Percentiles rank a stretch among this genome's conserved stretches.
Evolutionary conservation across 2,888 invertebrate genomes (phyloP).

Genomic region (Geophilus truncorum): DNA sequence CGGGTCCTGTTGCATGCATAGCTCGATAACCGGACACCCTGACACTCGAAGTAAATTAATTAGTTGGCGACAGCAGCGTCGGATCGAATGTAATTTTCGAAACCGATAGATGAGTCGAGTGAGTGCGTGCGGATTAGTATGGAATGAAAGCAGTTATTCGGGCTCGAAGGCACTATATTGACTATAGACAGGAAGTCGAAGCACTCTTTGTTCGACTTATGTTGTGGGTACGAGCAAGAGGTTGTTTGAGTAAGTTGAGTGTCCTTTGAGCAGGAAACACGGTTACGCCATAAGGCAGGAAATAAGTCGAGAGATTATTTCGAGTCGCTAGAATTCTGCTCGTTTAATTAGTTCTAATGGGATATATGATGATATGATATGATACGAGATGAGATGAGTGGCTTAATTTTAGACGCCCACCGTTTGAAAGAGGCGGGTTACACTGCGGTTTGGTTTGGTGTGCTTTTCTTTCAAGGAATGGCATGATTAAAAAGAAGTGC

Average conservation of each 20-base stretch:
- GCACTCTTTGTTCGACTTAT: background rate
- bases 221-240: background rate
- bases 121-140: background rate
- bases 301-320: background rate
- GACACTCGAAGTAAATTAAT: background rate
- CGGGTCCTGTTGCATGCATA: background rate
- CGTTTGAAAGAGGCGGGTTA: too few species aligned
- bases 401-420: too few species aligned
- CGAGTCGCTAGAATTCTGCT: background rate
- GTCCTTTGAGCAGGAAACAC: background rate
- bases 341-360: background rate
- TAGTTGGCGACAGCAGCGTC: background rate
- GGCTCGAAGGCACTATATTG: background rate
- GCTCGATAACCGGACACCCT: background rate
- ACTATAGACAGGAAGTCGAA: constrained; percentile 1
- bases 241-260: background rate
- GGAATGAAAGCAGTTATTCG: background rate
- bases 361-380: background rate
- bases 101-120: background rate
- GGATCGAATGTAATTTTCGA: background rate
- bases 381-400: too few species aligned
- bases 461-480: too few species aligned
- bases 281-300: background rate
- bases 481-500: too few species aligned
- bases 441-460: too few species aligned